Base-by-base conservation (phyloP, 2,113 vertebrate genomes). In the Halichoeres trimaculatus region DNA sequence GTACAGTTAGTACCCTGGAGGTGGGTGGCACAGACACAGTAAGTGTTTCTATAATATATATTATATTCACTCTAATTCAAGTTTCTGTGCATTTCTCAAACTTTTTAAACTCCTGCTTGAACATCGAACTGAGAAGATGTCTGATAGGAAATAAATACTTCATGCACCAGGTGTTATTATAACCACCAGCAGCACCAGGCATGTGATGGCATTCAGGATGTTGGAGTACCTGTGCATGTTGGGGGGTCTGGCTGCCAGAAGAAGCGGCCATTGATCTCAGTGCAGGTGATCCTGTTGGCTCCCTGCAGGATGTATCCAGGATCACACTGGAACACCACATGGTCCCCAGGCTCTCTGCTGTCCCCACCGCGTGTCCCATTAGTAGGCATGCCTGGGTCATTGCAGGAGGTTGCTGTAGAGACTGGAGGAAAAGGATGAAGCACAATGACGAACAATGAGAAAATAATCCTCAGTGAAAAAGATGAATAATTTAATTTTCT, bases 191-290 rank as follows among this genome's bases (percentile, higher is more conserved):
- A 53, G 11, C 60, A 35, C 53, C 34, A 38, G 10, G 43, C 5
- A 36, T 62, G 10, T 53, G 13, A 50, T 26, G 10, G 30, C 22
- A 13, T 61, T 69, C 34, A 66, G 50, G 55, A 51, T 76, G 22
- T 11, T 35, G 8, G 11, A 38, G 17, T 93, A 98, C 97, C 97
- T 74, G 94, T 94, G 91, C 97, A 98, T 4, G 95, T 96, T 0
- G 98, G 98, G 0, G 98, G 98, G 87, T 97, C 97, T 0, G 98
- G 98, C 65, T 99, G 95, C 98, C 98, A 99, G 94, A 99, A 99
- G 90, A 97, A 99, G 36, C 98, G 95, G 65, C 95, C 96, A 64
- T 96, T 96, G 10, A 98, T 93, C 93, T 98, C 97, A 20, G 98
- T 96, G 2, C 98, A 99, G 75, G 91, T 97, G 93, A 99, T 99